Conservation (phyloP, 2,797 vertebrate genomes). For the Falco concolor region DNA sequence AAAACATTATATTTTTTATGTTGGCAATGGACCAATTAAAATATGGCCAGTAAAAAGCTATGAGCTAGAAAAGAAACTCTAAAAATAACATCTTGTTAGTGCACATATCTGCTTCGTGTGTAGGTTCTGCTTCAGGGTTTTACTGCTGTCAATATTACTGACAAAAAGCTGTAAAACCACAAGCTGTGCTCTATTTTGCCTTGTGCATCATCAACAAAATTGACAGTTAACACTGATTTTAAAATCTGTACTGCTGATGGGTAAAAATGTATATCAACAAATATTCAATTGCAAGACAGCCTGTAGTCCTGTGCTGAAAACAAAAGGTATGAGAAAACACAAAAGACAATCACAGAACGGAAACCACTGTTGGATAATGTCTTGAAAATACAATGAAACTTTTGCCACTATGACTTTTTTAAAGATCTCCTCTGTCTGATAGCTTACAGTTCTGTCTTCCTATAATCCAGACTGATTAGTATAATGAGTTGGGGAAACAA, state of each 20-base stretch:
- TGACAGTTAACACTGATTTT: slow-evolving; percentile 27
- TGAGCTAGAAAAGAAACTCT: slow-evolving; percentile 13
- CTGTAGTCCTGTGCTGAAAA: neutral
- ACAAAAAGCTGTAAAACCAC: slow-evolving; percentile 44
- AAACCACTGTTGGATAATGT: neutral
- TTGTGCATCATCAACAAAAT: slow-evolving; percentile 18
- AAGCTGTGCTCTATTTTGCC: slow-evolving; percentile 42
- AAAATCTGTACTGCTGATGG: neutral
- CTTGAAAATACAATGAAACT: neutral
- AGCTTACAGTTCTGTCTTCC: neutral
- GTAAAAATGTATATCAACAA: neutral
- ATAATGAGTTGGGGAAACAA: neutral
- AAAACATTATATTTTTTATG: slow-evolving; percentile 17
- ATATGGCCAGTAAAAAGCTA: slow-evolving; percentile 38
- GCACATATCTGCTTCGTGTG: neutral
- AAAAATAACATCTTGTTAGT: slow-evolving; percentile 59
- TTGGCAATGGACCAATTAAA: slow-evolving; percentile 48
- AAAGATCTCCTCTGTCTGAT: neutral
- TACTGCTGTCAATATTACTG: slow-evolving; percentile 42
- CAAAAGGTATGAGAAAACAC: neutral
- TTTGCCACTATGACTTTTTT: neutral
- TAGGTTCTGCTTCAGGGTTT: slow-evolving; percentile 45
- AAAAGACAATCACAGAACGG: neutral
- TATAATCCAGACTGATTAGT: neutral
- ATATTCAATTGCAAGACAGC: neutral